Conservation (phyloP, 2,113 vertebrate species). For the Oriolus oriolus region DNA sequence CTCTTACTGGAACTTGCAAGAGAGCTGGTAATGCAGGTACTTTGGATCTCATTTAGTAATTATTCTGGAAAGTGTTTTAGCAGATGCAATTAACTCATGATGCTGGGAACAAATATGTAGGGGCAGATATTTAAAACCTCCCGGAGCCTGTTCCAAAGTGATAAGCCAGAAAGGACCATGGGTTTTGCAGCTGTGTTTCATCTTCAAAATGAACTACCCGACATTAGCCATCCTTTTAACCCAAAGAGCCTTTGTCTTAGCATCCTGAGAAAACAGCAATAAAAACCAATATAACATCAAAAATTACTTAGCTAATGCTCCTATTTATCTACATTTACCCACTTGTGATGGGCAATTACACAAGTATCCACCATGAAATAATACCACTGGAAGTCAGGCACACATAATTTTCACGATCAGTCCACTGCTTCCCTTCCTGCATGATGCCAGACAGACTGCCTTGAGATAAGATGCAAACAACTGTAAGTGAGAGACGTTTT, state of each 20-base stretch:
- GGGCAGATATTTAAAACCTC: neutral
- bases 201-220: neutral
- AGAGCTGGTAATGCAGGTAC: neutral
- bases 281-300: neutral
- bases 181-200: neutral
- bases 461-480: neutral
- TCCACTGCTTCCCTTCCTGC: neutral
- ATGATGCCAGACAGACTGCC: neutral
- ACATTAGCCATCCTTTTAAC: neutral
- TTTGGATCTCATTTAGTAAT: neutral
- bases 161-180: neutral
- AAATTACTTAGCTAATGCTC: slow-evolving; percentile 12
- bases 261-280: neutral
- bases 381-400: neutral
- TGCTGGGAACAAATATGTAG: slow-evolving; percentile 4
- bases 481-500: neutral
- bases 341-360: slow-evolving; percentile 11
- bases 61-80: slow-evolving; percentile 10
- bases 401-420: neutral
- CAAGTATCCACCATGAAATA: slow-evolving; percentile 26
- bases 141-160: neutral
- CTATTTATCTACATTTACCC: slow-evolving; percentile 33
- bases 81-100: neutral
- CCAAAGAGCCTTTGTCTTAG: neutral
- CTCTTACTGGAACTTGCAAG: neutral